Percentiles rank a stretch among this genome's conserved stretches.
phyloP scores from a whole-genome alignment of 2,113 vertebrate genomes.

The Paradisaea rubra region DNA sequence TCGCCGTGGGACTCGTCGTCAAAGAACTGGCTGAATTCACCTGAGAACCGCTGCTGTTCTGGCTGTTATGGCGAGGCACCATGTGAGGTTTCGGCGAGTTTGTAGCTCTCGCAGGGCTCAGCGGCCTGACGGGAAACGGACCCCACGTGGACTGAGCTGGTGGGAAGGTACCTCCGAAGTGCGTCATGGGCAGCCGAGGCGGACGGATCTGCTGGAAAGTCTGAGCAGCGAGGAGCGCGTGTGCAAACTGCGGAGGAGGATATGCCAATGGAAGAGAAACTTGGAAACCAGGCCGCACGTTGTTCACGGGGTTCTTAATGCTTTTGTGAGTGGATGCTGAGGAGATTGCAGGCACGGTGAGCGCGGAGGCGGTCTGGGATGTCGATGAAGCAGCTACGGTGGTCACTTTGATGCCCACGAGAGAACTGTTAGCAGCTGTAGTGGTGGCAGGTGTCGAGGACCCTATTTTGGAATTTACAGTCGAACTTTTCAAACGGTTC shows the following conservation, averaged over 20 bases:
- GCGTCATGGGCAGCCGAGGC: constrained; percentile 95
- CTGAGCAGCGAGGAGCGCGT: constrained; percentile 92
- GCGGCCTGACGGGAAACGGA: constrained; percentile 93
- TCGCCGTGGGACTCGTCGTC: constrained; percentile 69
- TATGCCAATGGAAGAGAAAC: constrained; percentile 94
- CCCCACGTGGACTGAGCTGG: constrained; percentile 96
- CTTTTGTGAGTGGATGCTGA: constrained; percentile 85
- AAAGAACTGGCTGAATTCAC: constrained; percentile 72
- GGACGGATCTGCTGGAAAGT: constrained; percentile 99
- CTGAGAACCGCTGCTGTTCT: constrained; percentile 82
- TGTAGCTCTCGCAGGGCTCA: constrained; percentile 92
- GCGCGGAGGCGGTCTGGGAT: constrained; percentile 82
- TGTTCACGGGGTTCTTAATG: constrained; percentile 87
- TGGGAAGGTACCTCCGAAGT: constrained; percentile 96
- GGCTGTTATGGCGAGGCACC: constrained; percentile 81
- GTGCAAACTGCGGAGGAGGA: constrained; percentile 92
- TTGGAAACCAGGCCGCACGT: constrained; percentile 90
- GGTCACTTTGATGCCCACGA: constrained; percentile 86
- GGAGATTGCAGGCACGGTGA: constrained; percentile 76
- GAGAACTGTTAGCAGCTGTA: constrained; percentile 79
- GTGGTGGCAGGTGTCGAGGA: constrained; percentile 75
- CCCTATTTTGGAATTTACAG: constrained; percentile 82
- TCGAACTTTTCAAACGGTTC: constrained; percentile 93
- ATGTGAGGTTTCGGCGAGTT: constrained; percentile 93
- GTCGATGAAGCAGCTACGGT: constrained; percentile 84